Percentiles rank a stretch among this genome's conserved stretches.
These are phyloP conservation scores for Ommatoiulus sabulosus DNA, from an alignment of 2,888 invertebrate genomes.

Conservation along the genomic window DNA sequence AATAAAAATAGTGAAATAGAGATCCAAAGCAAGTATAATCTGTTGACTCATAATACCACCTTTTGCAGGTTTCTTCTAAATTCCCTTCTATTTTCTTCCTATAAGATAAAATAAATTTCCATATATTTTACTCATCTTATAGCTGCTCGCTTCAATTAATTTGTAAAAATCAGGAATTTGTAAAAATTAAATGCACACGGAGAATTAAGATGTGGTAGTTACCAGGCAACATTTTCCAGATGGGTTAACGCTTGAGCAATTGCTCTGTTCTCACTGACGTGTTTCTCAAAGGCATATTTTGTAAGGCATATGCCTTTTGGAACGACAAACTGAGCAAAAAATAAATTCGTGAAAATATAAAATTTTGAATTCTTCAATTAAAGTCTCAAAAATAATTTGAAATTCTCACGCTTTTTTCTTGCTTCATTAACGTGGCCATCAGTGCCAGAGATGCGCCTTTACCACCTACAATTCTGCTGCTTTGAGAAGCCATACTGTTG, in stretches of 20 bases:
- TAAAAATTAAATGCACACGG: neutral
- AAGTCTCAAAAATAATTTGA: neutral
- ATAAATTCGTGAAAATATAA: neutral
- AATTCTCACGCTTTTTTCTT: neutral
- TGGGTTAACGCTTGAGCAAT: slow-evolving; percentile 70
- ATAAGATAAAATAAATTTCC: neutral
- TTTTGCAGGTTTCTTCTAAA: slow-evolving; percentile 48
- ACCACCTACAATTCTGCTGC: slow-evolving; percentile 77
- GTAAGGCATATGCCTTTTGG: slow-evolving; percentile 81
- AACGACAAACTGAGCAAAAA: slow-evolving; percentile 70
- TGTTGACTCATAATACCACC: neutral
- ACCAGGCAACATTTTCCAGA: slow-evolving; percentile 61
- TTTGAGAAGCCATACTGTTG: slow-evolving; percentile 67
- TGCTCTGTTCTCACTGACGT: slow-evolving; percentile 71
- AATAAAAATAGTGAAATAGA: neutral
- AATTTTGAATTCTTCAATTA: neutral
- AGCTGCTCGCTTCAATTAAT: too few species aligned
- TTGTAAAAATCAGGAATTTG: neutral
- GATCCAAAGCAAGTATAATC: too few species aligned
- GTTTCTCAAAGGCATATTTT: slow-evolving; percentile 73
- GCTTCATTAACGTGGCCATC: slow-evolving; percentile 69
- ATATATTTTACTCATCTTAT: neutral
- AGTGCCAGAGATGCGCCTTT: slow-evolving; percentile 83
- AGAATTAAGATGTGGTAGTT: neutral
- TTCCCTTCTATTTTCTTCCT: slow-evolving; percentile 55